Conservation (phyloP, 2,888 invertebrate genomes). For the Ypsolopha sequella region DNA sequence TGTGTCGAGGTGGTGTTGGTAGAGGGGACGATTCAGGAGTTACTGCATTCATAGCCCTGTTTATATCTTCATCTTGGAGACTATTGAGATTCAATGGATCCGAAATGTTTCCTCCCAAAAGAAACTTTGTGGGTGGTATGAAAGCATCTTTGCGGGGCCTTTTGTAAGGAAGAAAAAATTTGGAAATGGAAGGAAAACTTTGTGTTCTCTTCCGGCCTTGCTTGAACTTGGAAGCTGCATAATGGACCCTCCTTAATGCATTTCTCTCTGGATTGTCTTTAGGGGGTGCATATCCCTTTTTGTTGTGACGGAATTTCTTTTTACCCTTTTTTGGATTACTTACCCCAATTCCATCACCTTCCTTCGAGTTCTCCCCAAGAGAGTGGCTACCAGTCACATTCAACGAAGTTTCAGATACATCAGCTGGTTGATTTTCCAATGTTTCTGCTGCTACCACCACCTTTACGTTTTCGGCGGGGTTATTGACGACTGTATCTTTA, state of each 20-base stretch:
- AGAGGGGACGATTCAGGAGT: conserved; percentile 94
- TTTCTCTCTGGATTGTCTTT: conserved; percentile 53
- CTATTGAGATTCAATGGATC: conserved; percentile 96
- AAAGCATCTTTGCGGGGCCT: conserved; percentile 80
- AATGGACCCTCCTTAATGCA: conserved; percentile 47
- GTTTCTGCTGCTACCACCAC: conserved; percentile 27
- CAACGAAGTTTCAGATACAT: conserved; percentile 32
- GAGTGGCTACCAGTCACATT: conserved; percentile 19
- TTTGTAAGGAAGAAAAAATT: conserved; percentile 81
- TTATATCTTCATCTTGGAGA: conserved; percentile 84
- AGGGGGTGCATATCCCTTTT: conserved; percentile 46
- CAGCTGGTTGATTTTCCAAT: conserved; percentile 38
- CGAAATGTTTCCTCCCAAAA: conserved; percentile 94
- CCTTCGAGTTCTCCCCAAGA: conserved; percentile 39
- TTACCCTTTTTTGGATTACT: conserved; percentile 47
- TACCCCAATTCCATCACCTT: conserved; percentile 30
- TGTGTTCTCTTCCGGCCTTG: conserved; percentile 75
- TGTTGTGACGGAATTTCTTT: conserved; percentile 58
- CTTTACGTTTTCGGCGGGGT: conserved; percentile 25
- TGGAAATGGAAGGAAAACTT: conserved; percentile 76
- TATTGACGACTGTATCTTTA: conserved; percentile 21
- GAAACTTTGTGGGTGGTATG: conserved; percentile 92
- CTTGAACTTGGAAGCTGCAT: conserved; percentile 56
- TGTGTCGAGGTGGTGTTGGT: conserved; percentile 84
- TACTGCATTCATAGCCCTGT: conserved; percentile 86